Conservation (phyloP, 2,888 invertebrate species). For the Nemurella pictetii region DNA sequence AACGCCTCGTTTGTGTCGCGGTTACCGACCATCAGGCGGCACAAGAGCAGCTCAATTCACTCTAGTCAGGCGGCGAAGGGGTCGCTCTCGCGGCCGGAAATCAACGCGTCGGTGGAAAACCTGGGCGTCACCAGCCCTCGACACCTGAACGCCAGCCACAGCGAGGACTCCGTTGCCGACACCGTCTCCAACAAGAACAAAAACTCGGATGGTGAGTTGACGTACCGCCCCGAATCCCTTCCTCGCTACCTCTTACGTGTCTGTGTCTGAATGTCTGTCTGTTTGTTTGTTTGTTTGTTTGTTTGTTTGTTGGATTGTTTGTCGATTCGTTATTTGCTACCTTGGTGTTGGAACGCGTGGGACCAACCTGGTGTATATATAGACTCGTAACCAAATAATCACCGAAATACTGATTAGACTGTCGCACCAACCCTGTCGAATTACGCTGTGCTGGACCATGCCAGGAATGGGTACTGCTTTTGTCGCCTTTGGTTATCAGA, state of each 20-base stretch:
- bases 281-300: neutral
- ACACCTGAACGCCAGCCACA: slow-evolving; percentile 69
- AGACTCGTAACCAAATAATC: neutral
- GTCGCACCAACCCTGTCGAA: no score
- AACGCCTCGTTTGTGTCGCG: slow-evolving; percentile 92
- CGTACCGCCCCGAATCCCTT: no score
- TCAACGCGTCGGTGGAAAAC: slow-evolving; percentile 75
- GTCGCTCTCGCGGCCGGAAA: slow-evolving; percentile 59
- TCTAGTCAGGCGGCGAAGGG: slow-evolving; percentile 67
- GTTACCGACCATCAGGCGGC: slow-evolving; percentile 82
- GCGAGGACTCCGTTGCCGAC: slow-evolving; percentile 81
- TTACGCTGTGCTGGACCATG: no score
- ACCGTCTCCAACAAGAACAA: slow-evolving; percentile 77
- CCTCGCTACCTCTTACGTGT: neutral
- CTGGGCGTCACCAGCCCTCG: slow-evolving; percentile 60
- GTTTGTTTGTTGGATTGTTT: neutral
- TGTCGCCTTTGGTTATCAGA: neutral
- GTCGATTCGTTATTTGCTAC: neutral
- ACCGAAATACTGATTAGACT: neutral
- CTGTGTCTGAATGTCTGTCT: neutral
- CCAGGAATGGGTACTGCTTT: neutral
- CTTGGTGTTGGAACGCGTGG: neutral
- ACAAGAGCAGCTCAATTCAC: slow-evolving; percentile 77
- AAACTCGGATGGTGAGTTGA: slow-evolving; percentile 79
- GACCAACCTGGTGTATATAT: neutral